A percentile compares a stretch with the other conserved stretches of the same genome.
These are phyloP conservation scores for Bedellia somnulentella DNA, from an alignment of 2,888 invertebrate species.

Conservation along the genomic window DNA sequence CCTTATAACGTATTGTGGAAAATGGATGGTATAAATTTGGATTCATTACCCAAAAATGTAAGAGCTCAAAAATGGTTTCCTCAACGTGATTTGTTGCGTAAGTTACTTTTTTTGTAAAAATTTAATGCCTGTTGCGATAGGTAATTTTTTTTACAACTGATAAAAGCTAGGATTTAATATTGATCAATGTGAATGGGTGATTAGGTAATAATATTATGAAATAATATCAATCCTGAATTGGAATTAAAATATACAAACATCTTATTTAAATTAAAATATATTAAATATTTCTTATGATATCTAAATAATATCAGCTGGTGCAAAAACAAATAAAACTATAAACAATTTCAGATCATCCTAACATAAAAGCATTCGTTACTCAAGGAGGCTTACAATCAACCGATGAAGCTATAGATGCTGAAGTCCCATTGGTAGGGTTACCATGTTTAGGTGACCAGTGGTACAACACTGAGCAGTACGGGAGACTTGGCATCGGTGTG, in stretches of 20 bases:
- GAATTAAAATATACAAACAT: no score
- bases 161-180: neutral
- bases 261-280: no score
- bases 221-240: no score
- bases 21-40: slow-evolving; percentile 14
- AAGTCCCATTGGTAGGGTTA: slow-evolving; percentile 15
- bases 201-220: no score
- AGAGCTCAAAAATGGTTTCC: slow-evolving; percentile 18
- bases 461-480: slow-evolving; percentile 13
- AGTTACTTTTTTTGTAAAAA: slow-evolving; percentile 6
- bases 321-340: no score
- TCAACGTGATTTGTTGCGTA: slow-evolving; percentile 16
- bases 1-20: slow-evolving; percentile 19
- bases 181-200: neutral
- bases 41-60: slow-evolving; percentile 14
- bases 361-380: slow-evolving; percentile 15
- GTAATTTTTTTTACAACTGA: neutral
- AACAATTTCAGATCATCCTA: slow-evolving; percentile 18
- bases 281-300: no score
- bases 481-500: slow-evolving; percentile 15
- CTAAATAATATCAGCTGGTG: no score
- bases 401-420: slow-evolving; percentile 16
- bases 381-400: slow-evolving; percentile 17
- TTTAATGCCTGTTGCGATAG: neutral
- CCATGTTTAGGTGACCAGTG: slow-evolving; percentile 16